Percentiles rank a stretch among this genome's conserved stretches.
Evolutionary conservation across 1,140 invertebrate species (phyloP).

Genomic region (Brachionus plicatilis): DNA sequence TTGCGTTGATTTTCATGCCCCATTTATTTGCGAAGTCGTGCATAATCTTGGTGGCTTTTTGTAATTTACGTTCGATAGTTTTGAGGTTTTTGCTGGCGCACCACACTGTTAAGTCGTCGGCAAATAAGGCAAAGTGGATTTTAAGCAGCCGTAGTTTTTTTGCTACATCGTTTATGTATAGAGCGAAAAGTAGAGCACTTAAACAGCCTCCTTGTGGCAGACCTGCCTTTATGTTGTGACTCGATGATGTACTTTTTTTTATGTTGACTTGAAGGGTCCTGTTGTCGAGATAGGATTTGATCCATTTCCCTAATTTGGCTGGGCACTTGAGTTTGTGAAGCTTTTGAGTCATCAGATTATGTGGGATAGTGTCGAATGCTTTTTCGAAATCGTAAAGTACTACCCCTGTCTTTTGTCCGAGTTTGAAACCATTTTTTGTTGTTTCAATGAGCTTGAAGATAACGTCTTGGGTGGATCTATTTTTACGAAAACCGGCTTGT

Average conservation of each 20-base stretch:
- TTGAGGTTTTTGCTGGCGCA: not conserved
- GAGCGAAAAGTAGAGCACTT: not conserved
- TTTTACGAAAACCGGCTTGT: not conserved
- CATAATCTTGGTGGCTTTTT: not conserved
- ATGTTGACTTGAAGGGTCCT: not conserved
- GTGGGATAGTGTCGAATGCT: not conserved
- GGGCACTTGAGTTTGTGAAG: no score
- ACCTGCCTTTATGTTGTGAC: not conserved
- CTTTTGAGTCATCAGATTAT: no score
- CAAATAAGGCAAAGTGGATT: not conserved
- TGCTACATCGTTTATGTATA: slow-evolving; percentile 14
- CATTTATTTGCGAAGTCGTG: not conserved
- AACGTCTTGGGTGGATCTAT: no score
- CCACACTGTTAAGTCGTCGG: slow-evolving; percentile 19
- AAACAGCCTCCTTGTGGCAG: not conserved
- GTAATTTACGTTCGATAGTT: not conserved
- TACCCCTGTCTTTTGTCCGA: not conserved
- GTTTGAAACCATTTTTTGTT: not conserved
- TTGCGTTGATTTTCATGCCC: not conserved
- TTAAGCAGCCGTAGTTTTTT: not conserved
- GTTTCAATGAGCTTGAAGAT: not conserved
- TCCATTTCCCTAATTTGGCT: not conserved
- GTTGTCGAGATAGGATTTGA: not conserved
- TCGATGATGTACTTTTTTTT: not conserved
- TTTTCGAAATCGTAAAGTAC: not conserved